Percentiles rank a stretch among this genome's conserved stretches.
Evolutionary conservation across 2,888 invertebrate genomes (phyloP).

Genomic region (Coremacera marginata): DNA sequence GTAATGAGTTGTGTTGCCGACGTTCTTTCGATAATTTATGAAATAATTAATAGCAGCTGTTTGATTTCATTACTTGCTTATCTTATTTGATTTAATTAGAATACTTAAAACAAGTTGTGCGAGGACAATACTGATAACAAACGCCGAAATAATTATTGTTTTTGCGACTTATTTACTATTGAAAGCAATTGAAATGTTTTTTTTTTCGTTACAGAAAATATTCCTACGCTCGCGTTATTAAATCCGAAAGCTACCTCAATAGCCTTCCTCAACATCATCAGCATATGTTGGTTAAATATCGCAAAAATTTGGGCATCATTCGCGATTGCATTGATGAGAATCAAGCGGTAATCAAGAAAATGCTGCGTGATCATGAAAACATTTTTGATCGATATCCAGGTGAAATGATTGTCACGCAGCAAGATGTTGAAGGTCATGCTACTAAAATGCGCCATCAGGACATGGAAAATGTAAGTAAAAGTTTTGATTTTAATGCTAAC

Average conservation of each 20-base stretch:
- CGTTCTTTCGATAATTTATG: not conserved
- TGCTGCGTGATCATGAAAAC: conserved; percentile 72
- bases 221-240: conserved; percentile 80
- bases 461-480: conserved; percentile 65
- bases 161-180: too few species aligned
- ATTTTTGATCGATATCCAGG: conserved; percentile 71
- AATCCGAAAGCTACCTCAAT: conserved; percentile 81
- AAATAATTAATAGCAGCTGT: not conserved
- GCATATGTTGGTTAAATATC: conserved; percentile 80
- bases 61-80: not conserved
- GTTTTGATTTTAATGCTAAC: not conserved
- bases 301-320: conserved; percentile 79
- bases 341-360: conserved; percentile 68
- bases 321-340: conserved; percentile 82
- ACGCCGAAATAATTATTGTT: too few species aligned
- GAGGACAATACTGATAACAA: too few species aligned
- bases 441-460: conserved; percentile 63
- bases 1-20: not conserved
- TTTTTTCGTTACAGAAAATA: conserved; percentile 75
- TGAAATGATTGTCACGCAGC: conserved; percentile 79
- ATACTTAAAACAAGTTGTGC: not conserved
- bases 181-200: not conserved
- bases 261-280: conserved; percentile 83
- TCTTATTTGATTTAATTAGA: not conserved
- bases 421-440: conserved; percentile 75